Percentiles rank a stretch among this genome's conserved stretches.
Evolutionary conservation across 2,113 vertebrate genomes (phyloP).

Genomic region (Heterocephalus glaber): DNA sequence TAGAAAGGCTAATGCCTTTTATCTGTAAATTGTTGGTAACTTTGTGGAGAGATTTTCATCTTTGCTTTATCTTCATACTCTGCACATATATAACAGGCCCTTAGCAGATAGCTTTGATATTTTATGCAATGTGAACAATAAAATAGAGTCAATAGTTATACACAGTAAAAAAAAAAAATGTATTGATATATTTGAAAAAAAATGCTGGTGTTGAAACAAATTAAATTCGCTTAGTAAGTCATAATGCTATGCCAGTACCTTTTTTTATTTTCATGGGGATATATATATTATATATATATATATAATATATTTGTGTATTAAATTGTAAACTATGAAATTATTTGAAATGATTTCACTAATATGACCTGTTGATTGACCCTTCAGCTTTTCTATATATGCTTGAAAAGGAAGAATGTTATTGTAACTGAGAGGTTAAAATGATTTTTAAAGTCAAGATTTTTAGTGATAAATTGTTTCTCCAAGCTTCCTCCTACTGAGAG

Average conservation of each 20-base stretch:
- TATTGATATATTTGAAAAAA: not conserved
- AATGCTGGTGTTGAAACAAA: not conserved
- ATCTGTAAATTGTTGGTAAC: not conserved
- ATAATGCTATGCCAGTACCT: not conserved
- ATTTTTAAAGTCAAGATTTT: not conserved
- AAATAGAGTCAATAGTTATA: not conserved
- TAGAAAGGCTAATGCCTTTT: not conserved
- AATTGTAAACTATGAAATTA: not conserved
- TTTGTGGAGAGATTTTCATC: not conserved
- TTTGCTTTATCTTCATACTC: not conserved
- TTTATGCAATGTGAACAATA: not conserved
- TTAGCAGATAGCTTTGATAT: not conserved
- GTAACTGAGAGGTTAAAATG: not conserved
- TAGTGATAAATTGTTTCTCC: not conserved
- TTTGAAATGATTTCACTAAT: not conserved
- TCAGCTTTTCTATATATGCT: not conserved
- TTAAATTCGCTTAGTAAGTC: constrained; percentile 17
- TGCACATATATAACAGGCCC: not conserved
- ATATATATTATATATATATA: not conserved
- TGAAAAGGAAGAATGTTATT: not conserved
- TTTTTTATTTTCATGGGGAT: not conserved
- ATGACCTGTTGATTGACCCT: not conserved
- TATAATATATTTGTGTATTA: not conserved
- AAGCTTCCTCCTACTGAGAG: not conserved
- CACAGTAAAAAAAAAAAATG: not conserved